These are phyloP conservation scores for Toxotes chatareus DNA, from an alignment of 2,113 vertebrate genomes.

Conservation along the genomic window DNA sequence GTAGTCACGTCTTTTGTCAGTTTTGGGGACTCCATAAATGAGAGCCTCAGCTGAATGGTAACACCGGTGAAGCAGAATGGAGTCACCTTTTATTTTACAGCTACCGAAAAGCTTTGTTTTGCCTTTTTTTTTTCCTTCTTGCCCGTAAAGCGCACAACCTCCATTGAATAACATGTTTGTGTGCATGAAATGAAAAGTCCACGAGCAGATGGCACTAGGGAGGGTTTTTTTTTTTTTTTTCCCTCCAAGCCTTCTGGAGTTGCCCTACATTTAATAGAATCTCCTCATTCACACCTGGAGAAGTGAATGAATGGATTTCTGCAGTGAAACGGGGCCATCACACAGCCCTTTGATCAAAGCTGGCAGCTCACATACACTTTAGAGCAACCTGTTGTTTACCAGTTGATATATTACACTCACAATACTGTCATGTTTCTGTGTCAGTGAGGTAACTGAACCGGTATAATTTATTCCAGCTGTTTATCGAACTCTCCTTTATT, in stretches of 20 bases:
- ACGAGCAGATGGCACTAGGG: conserved; percentile 5
- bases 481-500: neutral
- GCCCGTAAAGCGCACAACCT: neutral
- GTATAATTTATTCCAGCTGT: conserved; percentile 13
- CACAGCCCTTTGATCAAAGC: conserved; percentile 5
- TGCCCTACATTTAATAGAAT: conserved; percentile 13
- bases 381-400: conserved; percentile 30
- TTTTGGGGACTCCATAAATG: neutral
- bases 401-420: neutral
- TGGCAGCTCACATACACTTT: conserved; percentile 1
- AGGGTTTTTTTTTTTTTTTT: neutral
- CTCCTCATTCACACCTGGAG: conserved; percentile 22
- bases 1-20: too few species aligned
- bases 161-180: neutral
- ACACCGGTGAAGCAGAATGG: neutral
- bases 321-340: conserved; percentile 17
- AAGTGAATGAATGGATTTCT: conserved; percentile 30
- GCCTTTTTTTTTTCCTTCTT: neutral
- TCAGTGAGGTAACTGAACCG: neutral
- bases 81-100: neutral
- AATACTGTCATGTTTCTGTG: neutral
- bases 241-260: neutral
- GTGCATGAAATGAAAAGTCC: neutral
- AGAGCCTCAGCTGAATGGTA: neutral
- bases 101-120: neutral